Evolutionary conservation across 2,113 vertebrate species (phyloP).

Genomic region (Engraulis encrasicolus): DNA sequence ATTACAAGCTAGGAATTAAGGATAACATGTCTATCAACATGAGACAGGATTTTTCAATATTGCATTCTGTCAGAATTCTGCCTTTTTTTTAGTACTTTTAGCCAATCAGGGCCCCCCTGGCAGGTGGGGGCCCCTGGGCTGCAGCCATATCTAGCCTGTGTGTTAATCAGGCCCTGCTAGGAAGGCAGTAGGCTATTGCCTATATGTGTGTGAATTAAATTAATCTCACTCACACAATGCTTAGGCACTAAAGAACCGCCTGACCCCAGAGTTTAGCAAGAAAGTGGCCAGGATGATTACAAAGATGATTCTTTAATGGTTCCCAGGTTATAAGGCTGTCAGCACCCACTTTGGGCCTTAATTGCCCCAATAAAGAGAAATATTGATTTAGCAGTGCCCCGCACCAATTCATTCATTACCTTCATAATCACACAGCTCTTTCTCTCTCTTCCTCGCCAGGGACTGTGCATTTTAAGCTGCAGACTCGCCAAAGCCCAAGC

Average conservation of each 20-base stretch:
- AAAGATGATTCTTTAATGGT: conserved; percentile 8
- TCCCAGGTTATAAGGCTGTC: background rate
- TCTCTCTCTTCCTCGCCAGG: background rate
- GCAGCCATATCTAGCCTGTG: too few relatives aligned
- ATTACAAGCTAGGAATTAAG: too few relatives aligned
- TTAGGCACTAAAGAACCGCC: background rate
- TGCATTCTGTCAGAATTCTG: too few relatives aligned
- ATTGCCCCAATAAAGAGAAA: conserved; percentile 9
- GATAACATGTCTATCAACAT: too few relatives aligned
- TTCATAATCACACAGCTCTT: conserved; percentile 10
- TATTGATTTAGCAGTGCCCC: background rate
- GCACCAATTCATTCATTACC: background rate
- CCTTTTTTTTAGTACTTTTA: too few relatives aligned
- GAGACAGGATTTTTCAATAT: too few relatives aligned
- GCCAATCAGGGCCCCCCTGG: too few relatives aligned
- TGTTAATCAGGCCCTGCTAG: too few relatives aligned
- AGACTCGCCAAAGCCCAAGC: background rate
- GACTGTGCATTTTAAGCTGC: background rate
- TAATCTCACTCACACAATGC: background rate
- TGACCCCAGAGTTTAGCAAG: background rate
- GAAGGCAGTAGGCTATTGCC: background rate
- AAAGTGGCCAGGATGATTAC: background rate
- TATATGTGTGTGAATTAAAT: background rate
- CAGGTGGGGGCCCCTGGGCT: too few relatives aligned
- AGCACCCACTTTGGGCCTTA: background rate